A percentile compares a stretch with the other conserved stretches of the same genome.
phyloP scores from a whole-genome alignment of 2,888 invertebrate genomes.

The Anorthoa munda region DNA sequence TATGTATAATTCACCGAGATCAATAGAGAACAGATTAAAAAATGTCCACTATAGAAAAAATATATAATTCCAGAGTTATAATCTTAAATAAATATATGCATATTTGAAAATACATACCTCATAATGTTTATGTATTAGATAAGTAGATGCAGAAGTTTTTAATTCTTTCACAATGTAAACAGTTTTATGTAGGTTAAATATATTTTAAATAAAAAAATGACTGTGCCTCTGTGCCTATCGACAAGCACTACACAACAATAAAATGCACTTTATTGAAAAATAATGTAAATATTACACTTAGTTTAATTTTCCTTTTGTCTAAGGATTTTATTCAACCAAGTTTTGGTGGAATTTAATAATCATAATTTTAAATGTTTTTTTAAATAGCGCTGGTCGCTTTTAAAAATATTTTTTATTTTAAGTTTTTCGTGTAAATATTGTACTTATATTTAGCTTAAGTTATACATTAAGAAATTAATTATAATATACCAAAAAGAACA shows the following conservation, averaged over 20 bases:
- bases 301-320: slow-evolving; percentile 50
- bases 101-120: background rate
- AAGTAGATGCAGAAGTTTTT: slow-evolving; percentile 9
- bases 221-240: slow-evolving; percentile 89
- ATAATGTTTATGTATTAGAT: background rate
- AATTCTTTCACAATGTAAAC: slow-evolving; percentile 62
- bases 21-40: slow-evolving; percentile 55
- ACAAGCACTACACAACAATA: slow-evolving; percentile 85
- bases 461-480: slow-evolving; percentile 68
- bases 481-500: slow-evolving; percentile 82
- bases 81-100: background rate
- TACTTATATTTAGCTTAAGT: slow-evolving; percentile 72
- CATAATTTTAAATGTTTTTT: slow-evolving; percentile 64
- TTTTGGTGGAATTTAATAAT: slow-evolving; percentile 51
- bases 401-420: slow-evolving; percentile 55
- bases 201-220: slow-evolving; percentile 77
- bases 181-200: slow-evolving; percentile 71
- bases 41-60: background rate
- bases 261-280: slow-evolving; percentile 71
- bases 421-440: slow-evolving; percentile 73
- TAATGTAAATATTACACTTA: slow-evolving; percentile 65
- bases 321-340: slow-evolving; percentile 58
- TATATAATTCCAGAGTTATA: background rate
- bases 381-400: slow-evolving; percentile 82
- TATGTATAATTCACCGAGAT: background rate